Base-by-base conservation (phyloP, 2,888 invertebrate genomes). In the Drosophila rubida region DNA sequence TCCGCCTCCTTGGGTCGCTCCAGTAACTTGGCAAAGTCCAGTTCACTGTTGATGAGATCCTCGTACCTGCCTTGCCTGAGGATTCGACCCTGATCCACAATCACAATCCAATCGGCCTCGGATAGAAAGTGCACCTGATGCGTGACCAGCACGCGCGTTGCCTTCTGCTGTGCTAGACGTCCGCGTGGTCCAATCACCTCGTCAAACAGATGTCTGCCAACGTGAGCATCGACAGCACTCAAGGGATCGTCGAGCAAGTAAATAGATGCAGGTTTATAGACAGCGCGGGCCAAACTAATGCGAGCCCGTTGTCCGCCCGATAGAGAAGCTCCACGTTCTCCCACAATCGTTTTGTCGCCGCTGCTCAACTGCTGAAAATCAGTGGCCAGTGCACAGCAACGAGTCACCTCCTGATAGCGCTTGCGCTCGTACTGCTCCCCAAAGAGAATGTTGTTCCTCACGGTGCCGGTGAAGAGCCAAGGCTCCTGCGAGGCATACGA, bases 231-330 rank as follows among this genome's bases (percentile, higher is more conserved):
- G 0, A 96, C 96, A 0, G 96, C 96, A 64, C 95, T 95, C 2
- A 96, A 90, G 0, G 96, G 96, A 92, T 96, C 96, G 89, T 97
- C 96, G 25, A 97, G 91, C 4, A 97, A 91, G 88, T 96, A 96
- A 66, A 96, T 94, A 83, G 95, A 95, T 0, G 95, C 95, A 19
- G 94, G 93, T 71, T 94, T 94, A 79, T 96, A 96, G n/a, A 96
- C 93, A 0, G 96, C 95, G 78, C 96, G 92, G 0, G 95, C 95
- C 69, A 96, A 92, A 84, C 94, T 95, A 1, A 96, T 94, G 62
- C 96, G 93, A 1, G 96, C 96, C 71, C 94, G 94, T 91, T 96
- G 96, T 2, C 96, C 96, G 4, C 96, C 96, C 63, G 95, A 95
- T n/a, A 96, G 89, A 5, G 94, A 93, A 1, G 94, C 93, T 9